Evolutionary conservation across 2,888 invertebrate genomes (phyloP), one percentile per base, ranked within the genome.

Genomic region (Eurois occulta): DNA sequence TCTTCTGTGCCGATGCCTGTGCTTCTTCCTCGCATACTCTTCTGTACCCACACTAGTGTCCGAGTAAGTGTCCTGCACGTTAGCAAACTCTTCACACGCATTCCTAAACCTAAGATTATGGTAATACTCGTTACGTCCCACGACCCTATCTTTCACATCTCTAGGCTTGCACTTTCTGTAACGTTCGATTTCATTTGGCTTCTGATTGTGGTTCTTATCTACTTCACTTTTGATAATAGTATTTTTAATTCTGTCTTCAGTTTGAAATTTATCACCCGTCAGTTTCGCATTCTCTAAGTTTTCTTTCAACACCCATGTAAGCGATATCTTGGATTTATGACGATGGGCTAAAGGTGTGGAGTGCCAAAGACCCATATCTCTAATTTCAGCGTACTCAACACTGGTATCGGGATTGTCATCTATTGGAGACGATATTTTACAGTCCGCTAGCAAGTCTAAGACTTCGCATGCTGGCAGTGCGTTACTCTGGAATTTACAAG

Each of bases 261-360:
- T 87, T 80, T 91, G 87, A 46, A 83, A 72, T 35, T 91, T 94
- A 21, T 93, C 93, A 16, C 84, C 72, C 11, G 92, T 90, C 24
- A 91, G 78, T 86, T 94, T 95, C 38, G 91, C 88, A 66, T 93
- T 96, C 52, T 97, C 97, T 70, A 97, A 96, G 88, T 97, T 97
- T 86, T 98, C 97, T 90, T 97, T 97, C 62, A 98, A 95, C 77
- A 98, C 98, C 98, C 98, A 98, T 73, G 98, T 98, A 77, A 98
- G 96, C 77, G 98, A 98, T 93, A 98, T 97, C 94, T 98, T 98
- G 84, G 98, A 96, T 87, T 96, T 96, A 88, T 96, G 96, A 41
- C 96, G 92, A 66, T 94, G 94, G 58, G 95, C 92, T 83, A 97
- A 88, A 41, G 97, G 95, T 65, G 96, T 95, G 16, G 97, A 96